Evolutionary conservation across 2,797 vertebrate species (phyloP).

Genomic region (Pogoniulus pusillus): DNA sequence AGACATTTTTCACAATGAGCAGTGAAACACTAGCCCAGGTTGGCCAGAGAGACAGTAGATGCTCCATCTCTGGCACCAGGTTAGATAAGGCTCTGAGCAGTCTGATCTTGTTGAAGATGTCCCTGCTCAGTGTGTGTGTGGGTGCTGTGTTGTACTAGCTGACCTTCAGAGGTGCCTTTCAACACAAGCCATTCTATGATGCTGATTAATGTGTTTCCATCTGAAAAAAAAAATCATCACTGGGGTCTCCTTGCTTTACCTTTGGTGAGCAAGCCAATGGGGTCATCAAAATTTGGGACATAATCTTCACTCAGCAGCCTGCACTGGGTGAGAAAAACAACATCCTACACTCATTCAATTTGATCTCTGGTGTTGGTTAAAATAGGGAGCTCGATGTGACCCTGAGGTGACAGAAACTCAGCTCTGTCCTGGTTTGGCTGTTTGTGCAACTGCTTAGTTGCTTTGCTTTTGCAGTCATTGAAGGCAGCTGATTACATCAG

Average conservation of each 20-base stretch:
- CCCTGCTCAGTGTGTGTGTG: no score
- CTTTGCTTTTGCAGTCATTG: background rate
- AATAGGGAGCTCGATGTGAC: background rate
- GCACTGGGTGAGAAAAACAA: background rate
- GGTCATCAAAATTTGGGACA: background rate
- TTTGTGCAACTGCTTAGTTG: background rate
- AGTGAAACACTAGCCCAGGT: no score
- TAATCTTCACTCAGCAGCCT: no score
- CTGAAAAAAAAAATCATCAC: background rate
- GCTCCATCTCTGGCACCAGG: no score
- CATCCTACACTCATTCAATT: rapidly evolving
- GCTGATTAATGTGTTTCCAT: rapidly evolving
- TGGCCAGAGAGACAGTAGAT: no score
- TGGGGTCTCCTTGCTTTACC: background rate
- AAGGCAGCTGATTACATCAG: background rate
- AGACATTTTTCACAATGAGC: no score
- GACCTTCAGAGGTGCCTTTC: no score
- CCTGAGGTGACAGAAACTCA: background rate
- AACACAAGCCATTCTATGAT: background rate
- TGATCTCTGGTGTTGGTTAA: background rate
- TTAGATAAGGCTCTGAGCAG: no score
- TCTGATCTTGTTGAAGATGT: no score
- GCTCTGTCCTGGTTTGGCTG: background rate
- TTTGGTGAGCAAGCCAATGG: background rate
- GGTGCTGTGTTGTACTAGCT: no score